phyloP scores from a whole-genome alignment of 2,797 vertebrate genomes.

The Monodelphis domestica region DNA sequence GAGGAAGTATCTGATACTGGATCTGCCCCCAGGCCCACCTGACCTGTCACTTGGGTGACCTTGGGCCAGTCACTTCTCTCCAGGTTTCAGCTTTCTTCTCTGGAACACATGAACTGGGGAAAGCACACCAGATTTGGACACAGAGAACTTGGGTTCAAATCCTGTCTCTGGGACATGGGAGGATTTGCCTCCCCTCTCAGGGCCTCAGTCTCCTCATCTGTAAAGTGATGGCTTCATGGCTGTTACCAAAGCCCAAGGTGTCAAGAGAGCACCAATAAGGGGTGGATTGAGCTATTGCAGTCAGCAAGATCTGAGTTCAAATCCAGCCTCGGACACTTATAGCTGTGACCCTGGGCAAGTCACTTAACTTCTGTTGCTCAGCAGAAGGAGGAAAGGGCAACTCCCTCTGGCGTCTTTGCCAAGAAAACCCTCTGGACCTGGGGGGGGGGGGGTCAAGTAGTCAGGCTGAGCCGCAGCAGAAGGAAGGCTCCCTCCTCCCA shows the following conservation, averaged over 20 bases:
- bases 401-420: not conserved
- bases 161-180: not conserved
- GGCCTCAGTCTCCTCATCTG: not conserved
- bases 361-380: too few relatives aligned
- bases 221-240: not conserved
- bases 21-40: not conserved
- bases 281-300: too few relatives aligned
- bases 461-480: not conserved
- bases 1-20: not conserved
- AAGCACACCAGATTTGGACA: too few relatives aligned
- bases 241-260: not conserved
- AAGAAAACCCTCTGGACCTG: too few relatives aligned
- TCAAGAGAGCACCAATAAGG: not conserved
- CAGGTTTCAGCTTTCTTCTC: not conserved
- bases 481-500: rapidly evolving
- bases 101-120: not conserved
- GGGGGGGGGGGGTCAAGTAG: too few relatives aligned
- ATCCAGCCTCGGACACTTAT: not conserved
- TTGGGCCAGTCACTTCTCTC: not conserved
- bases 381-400: not conserved
- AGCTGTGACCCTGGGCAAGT: not conserved
- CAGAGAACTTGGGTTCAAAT: not conserved
- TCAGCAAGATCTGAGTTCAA: not conserved
- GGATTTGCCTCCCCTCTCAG: not conserved
- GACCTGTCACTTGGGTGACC: not conserved